Evolutionary conservation across 2,113 vertebrate genomes (phyloP).

Genomic region (Cervus canadensis): DNA sequence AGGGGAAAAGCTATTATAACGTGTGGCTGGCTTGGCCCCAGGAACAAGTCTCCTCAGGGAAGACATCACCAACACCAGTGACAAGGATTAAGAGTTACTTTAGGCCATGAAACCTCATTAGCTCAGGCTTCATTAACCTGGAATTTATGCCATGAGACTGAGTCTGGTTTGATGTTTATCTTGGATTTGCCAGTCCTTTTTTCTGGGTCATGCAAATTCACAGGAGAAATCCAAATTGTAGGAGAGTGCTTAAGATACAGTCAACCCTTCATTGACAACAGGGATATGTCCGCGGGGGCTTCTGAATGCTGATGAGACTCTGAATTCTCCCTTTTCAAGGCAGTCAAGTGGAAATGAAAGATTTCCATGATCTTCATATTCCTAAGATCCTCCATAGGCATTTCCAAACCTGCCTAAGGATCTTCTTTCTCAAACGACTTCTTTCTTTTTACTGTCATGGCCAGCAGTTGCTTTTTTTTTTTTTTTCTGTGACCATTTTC

Average conservation of each 20-base stretch:
- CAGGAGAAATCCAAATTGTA: not conserved
- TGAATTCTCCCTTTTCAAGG: not conserved
- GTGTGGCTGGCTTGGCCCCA: not conserved
- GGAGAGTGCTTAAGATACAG: not conserved
- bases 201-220: not conserved
- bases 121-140: not conserved
- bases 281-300: not conserved
- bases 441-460: not conserved
- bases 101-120: not conserved
- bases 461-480: not conserved
- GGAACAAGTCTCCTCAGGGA: not conserved
- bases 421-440: not conserved
- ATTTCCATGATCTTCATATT: not conserved
- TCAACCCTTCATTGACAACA: not conserved
- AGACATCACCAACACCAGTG: not conserved
- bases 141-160: not conserved
- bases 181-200: not conserved
- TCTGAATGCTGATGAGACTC: not conserved
- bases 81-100: slow-evolving; percentile 23
- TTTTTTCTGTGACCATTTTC: not conserved
- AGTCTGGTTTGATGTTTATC: not conserved
- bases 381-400: not conserved
- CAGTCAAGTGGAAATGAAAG: not conserved
- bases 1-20: slow-evolving; percentile 37
- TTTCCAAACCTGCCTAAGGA: not conserved